A percentile compares a stretch with the other conserved stretches of the same genome.
These are phyloP conservation scores for Tuberolachnus salignus DNA, from an alignment of 2,888 invertebrate species.

Conservation along the genomic window DNA sequence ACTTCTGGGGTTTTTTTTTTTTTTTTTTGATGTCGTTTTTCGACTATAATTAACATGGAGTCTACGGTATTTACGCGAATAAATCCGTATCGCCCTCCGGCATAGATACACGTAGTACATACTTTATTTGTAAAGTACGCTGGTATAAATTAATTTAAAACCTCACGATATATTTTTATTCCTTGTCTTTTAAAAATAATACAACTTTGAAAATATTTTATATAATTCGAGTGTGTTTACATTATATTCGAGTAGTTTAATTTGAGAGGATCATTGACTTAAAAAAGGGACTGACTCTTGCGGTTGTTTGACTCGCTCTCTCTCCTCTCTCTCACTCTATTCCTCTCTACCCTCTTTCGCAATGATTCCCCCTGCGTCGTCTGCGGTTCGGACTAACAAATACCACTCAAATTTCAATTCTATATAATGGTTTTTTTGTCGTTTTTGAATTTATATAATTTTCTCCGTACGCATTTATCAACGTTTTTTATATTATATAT, in stretches of 20 bases:
- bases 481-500: background rate
- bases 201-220: slow-evolving; percentile 3
- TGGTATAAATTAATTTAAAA: background rate
- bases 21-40: no score
- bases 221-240: slow-evolving; percentile 24
- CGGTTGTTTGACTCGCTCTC: background rate
- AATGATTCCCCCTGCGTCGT: background rate
- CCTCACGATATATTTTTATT: background rate
- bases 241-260: slow-evolving; percentile 38
- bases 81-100: no score
- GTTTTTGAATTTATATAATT: no score
- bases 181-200: background rate
- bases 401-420: slow-evolving; percentile 5
- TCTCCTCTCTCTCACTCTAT: no score
- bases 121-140: no score
- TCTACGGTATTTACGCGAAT: no score
- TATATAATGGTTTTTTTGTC: slow-evolving; percentile 6
- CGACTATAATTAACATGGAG: no score
- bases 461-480: background rate
- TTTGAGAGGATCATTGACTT: slow-evolving; percentile 27
- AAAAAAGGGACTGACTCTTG: slow-evolving; percentile 4
- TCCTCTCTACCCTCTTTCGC: background rate
- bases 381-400: background rate
- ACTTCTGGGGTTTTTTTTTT: no score
- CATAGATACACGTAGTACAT: no score